Conservation (phyloP, 2,113 vertebrate species). For the Emydura subglobosa region DNA sequence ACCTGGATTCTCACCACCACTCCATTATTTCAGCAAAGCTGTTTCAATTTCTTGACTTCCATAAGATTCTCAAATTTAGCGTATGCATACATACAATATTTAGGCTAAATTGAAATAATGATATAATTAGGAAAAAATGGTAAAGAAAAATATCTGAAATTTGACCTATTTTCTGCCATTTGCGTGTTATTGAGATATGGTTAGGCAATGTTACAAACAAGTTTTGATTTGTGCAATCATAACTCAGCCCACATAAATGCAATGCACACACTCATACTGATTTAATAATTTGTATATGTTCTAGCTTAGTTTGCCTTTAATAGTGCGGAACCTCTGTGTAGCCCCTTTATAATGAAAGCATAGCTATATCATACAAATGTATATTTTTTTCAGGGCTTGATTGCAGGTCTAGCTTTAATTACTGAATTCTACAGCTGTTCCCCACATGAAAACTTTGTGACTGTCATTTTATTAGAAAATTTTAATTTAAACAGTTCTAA, state of each 20-base stretch:
- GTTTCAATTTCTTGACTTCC: background rate
- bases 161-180: background rate
- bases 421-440: background rate
- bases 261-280: conserved; percentile 12
- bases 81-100: background rate
- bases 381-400: background rate
- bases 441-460: background rate
- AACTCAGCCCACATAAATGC: background rate
- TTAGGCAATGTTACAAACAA: background rate
- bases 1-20: background rate
- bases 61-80: background rate
- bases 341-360: conserved; percentile 57
- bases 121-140: conserved; percentile 28
- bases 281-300: conserved; percentile 52
- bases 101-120: background rate
- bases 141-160: conserved; percentile 31
- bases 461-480: background rate
- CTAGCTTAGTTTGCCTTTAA: conserved; percentile 74
- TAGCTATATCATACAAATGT: conserved; percentile 29
- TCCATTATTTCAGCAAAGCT: background rate
- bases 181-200: background rate
- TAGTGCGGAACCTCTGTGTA: conserved; percentile 72
- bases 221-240: conserved; percentile 25
- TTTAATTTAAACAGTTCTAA: conserved; percentile 2
- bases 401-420: conserved; percentile 26